phyloP scores from a whole-genome alignment of 2,888 invertebrate species.

The Drosophila pegasa region DNA sequence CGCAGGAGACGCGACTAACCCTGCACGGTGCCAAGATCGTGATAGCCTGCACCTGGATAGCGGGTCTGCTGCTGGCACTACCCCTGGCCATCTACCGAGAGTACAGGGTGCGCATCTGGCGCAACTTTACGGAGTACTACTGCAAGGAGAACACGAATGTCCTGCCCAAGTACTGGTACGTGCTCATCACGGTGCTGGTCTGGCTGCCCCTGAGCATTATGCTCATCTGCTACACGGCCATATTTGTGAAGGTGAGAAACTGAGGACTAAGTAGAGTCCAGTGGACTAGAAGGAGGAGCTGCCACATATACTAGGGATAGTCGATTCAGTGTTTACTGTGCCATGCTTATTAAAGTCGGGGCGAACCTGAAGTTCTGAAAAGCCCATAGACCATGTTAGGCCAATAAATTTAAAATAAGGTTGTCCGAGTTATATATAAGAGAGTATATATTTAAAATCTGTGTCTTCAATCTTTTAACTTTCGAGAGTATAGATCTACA shows the following conservation, averaged over 20 bases:
- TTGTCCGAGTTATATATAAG: too few relatives aligned
- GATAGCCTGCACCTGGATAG: constrained; percentile 89
- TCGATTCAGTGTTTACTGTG: neutral
- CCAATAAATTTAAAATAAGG: too few relatives aligned
- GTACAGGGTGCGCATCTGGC: constrained; percentile 90
- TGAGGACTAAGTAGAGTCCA: neutral
- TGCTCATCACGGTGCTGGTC: constrained; percentile 90
- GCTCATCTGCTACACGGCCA: constrained; percentile 90
- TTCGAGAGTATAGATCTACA: too few relatives aligned
- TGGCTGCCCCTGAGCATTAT: constrained; percentile 92
- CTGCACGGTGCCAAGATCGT: constrained; percentile 88
- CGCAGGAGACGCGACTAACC: constrained; percentile 89
- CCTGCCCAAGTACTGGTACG: constrained; percentile 91
- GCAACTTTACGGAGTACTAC: constrained; percentile 90
- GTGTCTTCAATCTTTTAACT: too few relatives aligned
- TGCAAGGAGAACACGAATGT: constrained; percentile 89
- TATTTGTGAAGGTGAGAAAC: constrained; percentile 87
- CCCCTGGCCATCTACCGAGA: constrained; percentile 88
- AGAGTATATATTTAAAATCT: too few relatives aligned
- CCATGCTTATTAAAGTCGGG: too few relatives aligned
- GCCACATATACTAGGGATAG: neutral
- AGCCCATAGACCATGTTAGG: too few relatives aligned
- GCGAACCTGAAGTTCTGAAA: too few relatives aligned
- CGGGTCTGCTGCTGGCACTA: constrained; percentile 87
- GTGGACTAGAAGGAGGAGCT: neutral